These are phyloP conservation scores for Rhamnusium bicolor DNA, from an alignment of 2,888 invertebrate species.

Conservation along the genomic window DNA sequence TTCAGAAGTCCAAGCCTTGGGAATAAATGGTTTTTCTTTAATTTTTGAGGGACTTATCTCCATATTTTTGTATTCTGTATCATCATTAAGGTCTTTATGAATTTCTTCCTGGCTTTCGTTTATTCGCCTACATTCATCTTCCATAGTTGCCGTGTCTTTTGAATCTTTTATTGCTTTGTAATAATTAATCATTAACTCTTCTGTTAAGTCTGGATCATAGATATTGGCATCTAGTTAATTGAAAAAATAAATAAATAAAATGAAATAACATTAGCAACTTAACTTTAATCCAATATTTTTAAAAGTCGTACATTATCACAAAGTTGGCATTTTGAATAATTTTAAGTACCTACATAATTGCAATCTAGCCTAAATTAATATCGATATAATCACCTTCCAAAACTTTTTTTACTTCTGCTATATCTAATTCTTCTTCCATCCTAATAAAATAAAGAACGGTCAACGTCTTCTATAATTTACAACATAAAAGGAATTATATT, in stretches of 20 bases:
- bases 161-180: slow-evolving; percentile 48
- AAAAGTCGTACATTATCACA: no score
- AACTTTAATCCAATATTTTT: neutral
- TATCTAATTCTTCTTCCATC: slow-evolving; percentile 23
- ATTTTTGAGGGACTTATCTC: neutral
- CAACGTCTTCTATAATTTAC: neutral
- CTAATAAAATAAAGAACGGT: neutral
- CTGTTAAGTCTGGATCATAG: slow-evolving; percentile 48
- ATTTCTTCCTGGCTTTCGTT: slow-evolving; percentile 40
- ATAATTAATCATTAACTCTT: slow-evolving; percentile 37
- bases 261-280: neutral
- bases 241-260: slow-evolving; percentile 14
- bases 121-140: slow-evolving; percentile 41
- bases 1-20: slow-evolving; percentile 13
- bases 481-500: neutral
- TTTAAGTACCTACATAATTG: neutral
- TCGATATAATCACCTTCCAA: slow-evolving; percentile 20
- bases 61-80: neutral
- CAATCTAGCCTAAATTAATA: no score
- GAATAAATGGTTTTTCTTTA: slow-evolving; percentile 11
- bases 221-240: slow-evolving; percentile 46
- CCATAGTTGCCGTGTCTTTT: slow-evolving; percentile 40
- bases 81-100: neutral
- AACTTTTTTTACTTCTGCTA: slow-evolving; percentile 26
- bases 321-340: no score